Evolutionary conservation across 2,888 invertebrate genomes (phyloP), one percentile per base, ranked within the genome.

Genomic region (Horisme vitalbata): DNA sequence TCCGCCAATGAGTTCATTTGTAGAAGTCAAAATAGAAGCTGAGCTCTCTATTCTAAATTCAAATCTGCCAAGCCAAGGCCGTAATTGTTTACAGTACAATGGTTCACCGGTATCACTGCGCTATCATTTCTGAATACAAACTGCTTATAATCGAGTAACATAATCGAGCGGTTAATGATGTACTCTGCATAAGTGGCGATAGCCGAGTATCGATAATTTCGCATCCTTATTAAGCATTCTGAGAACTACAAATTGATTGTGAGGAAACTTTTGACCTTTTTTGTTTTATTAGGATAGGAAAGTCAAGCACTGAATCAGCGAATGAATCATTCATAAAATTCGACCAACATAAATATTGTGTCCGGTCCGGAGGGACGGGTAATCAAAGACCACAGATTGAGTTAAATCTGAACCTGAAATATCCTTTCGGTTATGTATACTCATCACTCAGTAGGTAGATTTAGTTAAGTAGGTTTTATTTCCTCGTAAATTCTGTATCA

Each of bases 211-310:
- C 51, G 61, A 67, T 64, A 47, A 63, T 49, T 65, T 61, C 56
- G 52, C 69, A 71, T 71, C 68, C 73, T 66, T 69, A 68, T 71
- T 67, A 66, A 61, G 62, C 61, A 53, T 72, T 71, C 68, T 53
- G 41, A 57, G 68, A 66, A 65, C 39, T 24, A 35, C 31, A 23
- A 12, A 11, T 6, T 4, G 33, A 32, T 41, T 45, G 41, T 34
- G 14, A 21, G 21, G 12, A 24, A 32, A 43, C 38, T 46, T 55
- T 55, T 26, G 36, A 10, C 41, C 47, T 52, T 59, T 57, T 56
- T 43, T 10, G 27, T 35, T 43, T 30, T 11, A 5, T 36, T 34
- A 28, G 38, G 18, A 41, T 41, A 39, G 36, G 38, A 49, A 34
- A 46, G 31, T 34, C 13, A n/a, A 24, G 12, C 3, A 14, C 13